Conservation (phyloP, 2,797 vertebrate species). For the Clarias laeviceps region DNA sequence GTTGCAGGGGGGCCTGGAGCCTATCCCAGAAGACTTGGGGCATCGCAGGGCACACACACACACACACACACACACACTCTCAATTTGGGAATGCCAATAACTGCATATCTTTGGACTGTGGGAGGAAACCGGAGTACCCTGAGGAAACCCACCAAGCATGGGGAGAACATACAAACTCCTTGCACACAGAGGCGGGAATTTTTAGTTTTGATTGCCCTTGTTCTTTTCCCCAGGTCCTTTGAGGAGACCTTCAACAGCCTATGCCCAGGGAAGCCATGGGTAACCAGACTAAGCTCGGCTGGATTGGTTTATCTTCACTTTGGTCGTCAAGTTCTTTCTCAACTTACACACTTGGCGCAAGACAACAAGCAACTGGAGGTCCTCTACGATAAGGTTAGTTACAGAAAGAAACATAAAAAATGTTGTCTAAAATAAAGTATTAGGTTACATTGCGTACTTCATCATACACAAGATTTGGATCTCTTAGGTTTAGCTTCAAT, state of each 20-base stretch:
- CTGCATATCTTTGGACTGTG: too few relatives aligned
- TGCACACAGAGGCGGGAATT: too few relatives aligned
- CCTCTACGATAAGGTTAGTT: slow-evolving; percentile 86
- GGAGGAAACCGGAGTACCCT: too few relatives aligned
- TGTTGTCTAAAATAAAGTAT: background rate
- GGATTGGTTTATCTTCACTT: slow-evolving; percentile 92
- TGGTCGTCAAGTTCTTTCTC: slow-evolving; percentile 80
- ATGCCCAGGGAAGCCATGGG: slow-evolving; percentile 85
- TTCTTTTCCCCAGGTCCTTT: slow-evolving; percentile 78
- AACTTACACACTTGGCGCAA: slow-evolving; percentile 75
- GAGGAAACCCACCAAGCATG: too few relatives aligned
- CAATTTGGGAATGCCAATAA: too few relatives aligned
- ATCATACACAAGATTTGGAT: too few relatives aligned
- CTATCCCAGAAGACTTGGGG: too few relatives aligned
- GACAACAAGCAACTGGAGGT: slow-evolving; percentile 75
- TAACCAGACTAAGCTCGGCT: slow-evolving; percentile 93
- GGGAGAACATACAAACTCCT: too few relatives aligned
- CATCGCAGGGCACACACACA: too few relatives aligned
- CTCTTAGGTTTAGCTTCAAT: background rate
- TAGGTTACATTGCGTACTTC: background rate
- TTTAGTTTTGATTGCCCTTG: background rate
- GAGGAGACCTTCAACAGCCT: slow-evolving; percentile 83
- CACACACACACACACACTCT: too few relatives aligned
- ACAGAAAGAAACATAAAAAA: slow-evolving; percentile 3
- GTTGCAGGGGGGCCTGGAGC: too few relatives aligned